A percentile compares a stretch with the other conserved stretches of the same genome.
phyloP scores from a whole-genome alignment of 2,797 vertebrate genomes.

The Borostomias antarcticus region DNA sequence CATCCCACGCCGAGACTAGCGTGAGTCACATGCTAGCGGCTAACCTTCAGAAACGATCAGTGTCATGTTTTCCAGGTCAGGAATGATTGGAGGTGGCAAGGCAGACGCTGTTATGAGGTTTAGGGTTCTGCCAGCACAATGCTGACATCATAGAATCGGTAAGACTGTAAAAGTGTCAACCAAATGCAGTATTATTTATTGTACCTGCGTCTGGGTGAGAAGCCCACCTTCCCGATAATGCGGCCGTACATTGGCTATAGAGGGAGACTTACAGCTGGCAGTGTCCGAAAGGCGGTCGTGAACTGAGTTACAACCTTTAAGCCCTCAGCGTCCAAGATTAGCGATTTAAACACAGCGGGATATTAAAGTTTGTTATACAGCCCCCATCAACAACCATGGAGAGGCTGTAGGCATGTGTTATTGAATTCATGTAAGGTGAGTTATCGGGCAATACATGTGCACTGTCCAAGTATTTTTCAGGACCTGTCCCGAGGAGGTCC shows the following conservation, averaged over 20 bases:
- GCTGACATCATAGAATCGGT: slow-evolving; percentile 45
- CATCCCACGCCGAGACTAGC: slow-evolving; percentile 9
- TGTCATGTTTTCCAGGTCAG: slow-evolving; percentile 22
- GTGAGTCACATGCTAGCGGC: slow-evolving; percentile 37
- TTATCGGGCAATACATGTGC: slow-evolving; percentile 67
- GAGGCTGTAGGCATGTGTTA: slow-evolving; percentile 59
- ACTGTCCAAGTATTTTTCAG: slow-evolving; percentile 57
- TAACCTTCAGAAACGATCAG: slow-evolving; percentile 44
- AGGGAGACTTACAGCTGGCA: slow-evolving; percentile 45
- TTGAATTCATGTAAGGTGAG: slow-evolving; percentile 71
- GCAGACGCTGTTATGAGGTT: slow-evolving; percentile 29
- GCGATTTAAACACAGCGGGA: slow-evolving; percentile 64
- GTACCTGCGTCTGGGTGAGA: slow-evolving; percentile 15
- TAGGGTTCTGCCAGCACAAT: slow-evolving; percentile 31
- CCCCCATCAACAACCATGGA: slow-evolving; percentile 58
- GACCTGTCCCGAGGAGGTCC: slow-evolving; percentile 52
- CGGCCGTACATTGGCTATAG: slow-evolving; percentile 22
- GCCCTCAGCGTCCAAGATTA: slow-evolving; percentile 56
- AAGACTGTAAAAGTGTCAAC: slow-evolving; percentile 41
- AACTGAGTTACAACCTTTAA: slow-evolving; percentile 57
- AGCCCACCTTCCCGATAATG: slow-evolving; percentile 23
- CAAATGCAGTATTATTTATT: slow-evolving; percentile 42
- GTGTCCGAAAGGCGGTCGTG: slow-evolving; percentile 30
- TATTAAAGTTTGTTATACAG: slow-evolving; percentile 75
- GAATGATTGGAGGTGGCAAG: slow-evolving; percentile 31